Base-by-base conservation (phyloP, 1,140 invertebrate species). In the Euglossa dilemma region DNA sequence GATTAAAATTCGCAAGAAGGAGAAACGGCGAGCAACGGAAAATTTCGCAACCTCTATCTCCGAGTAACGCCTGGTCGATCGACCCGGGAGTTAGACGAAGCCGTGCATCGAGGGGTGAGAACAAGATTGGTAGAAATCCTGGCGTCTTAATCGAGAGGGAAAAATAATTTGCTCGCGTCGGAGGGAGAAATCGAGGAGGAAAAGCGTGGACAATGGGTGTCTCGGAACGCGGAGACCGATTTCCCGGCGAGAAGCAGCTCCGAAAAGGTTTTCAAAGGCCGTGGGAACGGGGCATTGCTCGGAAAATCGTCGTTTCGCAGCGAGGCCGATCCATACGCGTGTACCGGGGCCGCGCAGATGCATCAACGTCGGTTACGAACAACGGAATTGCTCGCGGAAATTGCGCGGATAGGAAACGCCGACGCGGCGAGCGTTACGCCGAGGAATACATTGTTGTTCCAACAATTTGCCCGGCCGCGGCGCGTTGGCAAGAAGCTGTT, bases 311-410 rank as follows among this genome's bases (percentile, higher is more conserved):
- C 50, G 75, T 64, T 57, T 25, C 28, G 25, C 1, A 2, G 36
- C 36, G 14, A 12, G 72, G 45, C 47, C 57, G 57, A 61, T 80
- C 25, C n/a, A 54, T 63, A 67, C 11, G 36, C 36, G 36, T 28
- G 20, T 28, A 20, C 18, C 36, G 25, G 16, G 16, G 23, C 23
- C 85, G 69, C 50, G 69, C 64, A 77, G 83, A 88, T 88, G 83
- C 85, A 88, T 88, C 78, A 88, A 88, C 85, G 83, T 85, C 85
- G 75, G 70, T 71, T 36, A 50, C 73, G 77, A 84, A 74, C 67
- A 69, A 54, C 77, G 25, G 83, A 84, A 87, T 80, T 84, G 78
- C 73, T 75, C 52, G 72, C 67, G 54, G 75, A 81, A 87, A 87
- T 87, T 84, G 85, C 86, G 69, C 64, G 77, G 86, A 84, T 72